phyloP scores from a whole-genome alignment of 2,888 invertebrate genomes.

The Andrena hattorfiana region DNA sequence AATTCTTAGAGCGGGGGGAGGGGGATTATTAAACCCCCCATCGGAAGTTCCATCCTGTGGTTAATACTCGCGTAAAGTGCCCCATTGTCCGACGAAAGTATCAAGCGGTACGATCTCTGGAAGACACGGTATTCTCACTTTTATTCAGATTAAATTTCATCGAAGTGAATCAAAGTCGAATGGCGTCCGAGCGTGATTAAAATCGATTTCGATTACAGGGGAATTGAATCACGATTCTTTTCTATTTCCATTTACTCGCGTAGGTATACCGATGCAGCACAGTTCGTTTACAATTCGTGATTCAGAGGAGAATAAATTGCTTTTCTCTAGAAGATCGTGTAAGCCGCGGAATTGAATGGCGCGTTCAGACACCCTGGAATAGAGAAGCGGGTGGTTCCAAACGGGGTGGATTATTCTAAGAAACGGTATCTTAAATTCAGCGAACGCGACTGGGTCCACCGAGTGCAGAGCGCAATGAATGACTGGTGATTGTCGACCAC shows the following conservation, averaged over 20 bases:
- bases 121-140: not conserved
- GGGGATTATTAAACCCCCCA: conserved; percentile 36
- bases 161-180: not conserved
- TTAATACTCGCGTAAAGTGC: conserved; percentile 25
- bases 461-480: conserved; percentile 64
- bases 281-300: too few species aligned
- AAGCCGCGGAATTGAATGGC: too few species aligned
- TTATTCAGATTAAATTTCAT: conserved; percentile 4
- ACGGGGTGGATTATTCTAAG: conserved; percentile 24
- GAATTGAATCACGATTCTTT: too few species aligned
- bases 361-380: not conserved
- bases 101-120: not conserved
- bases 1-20: conserved; percentile 44
- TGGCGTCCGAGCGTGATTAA: not conserved
- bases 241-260: too few species aligned
- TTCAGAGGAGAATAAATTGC: too few species aligned
- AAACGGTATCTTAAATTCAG: conserved; percentile 49
- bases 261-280: too few species aligned
- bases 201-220: too few species aligned
- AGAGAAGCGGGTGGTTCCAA: not conserved
- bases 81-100: not conserved
- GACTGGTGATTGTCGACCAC: conserved; percentile 71
- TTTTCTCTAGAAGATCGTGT: too few species aligned
- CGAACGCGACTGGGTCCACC: conserved; percentile 29
- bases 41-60: not conserved